Evolutionary conservation across 2,797 vertebrate genomes (phyloP).

Genomic region (Pseudopleuronectes americanus): DNA sequence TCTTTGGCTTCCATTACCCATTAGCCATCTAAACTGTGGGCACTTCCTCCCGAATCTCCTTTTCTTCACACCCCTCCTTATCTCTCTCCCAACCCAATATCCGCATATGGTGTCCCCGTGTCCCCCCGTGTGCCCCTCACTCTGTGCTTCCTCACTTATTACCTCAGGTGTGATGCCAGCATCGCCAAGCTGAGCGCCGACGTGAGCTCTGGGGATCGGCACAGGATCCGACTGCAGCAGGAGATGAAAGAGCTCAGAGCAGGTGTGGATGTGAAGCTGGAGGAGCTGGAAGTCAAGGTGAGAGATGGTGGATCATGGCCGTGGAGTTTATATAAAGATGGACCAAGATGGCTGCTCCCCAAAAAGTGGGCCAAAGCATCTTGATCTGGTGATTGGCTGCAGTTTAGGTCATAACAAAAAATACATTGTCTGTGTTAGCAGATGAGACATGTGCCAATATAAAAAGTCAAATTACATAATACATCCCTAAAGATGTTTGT

Average conservation of each 20-base stretch:
- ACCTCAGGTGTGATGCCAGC: constrained; percentile 86
- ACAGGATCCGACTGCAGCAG: constrained; percentile 78
- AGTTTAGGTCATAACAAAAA: too few species aligned
- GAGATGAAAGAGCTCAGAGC: constrained; percentile 77
- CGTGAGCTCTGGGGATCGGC: constrained; percentile 67
- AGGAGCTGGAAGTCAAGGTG: constrained; percentile 85
- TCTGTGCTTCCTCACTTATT: constrained; percentile 35
- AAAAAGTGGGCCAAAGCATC: too few species aligned
- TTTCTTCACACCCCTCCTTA: constrained; percentile 21
- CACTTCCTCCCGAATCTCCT: background rate
- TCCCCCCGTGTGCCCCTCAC: too few species aligned
- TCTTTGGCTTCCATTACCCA: constrained; percentile 5
- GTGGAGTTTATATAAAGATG: too few species aligned
- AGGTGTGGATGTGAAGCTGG: constrained; percentile 72
- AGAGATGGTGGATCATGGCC: constrained; percentile 22
- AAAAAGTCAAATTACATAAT: too few species aligned
- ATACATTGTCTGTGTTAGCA: too few species aligned
- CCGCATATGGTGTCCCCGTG: constrained; percentile 21
- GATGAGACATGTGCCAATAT: too few species aligned
- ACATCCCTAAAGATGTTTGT: too few species aligned
- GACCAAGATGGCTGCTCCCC: too few species aligned
- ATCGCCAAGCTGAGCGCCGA: constrained; percentile 84
- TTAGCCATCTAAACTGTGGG: background rate
- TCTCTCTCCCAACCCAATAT: background rate
- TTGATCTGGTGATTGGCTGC: too few species aligned